Evolutionary conservation across 2,888 invertebrate genomes (phyloP), one percentile per base, ranked within the genome.

Genomic region (Allophyes oxyacanthae): DNA sequence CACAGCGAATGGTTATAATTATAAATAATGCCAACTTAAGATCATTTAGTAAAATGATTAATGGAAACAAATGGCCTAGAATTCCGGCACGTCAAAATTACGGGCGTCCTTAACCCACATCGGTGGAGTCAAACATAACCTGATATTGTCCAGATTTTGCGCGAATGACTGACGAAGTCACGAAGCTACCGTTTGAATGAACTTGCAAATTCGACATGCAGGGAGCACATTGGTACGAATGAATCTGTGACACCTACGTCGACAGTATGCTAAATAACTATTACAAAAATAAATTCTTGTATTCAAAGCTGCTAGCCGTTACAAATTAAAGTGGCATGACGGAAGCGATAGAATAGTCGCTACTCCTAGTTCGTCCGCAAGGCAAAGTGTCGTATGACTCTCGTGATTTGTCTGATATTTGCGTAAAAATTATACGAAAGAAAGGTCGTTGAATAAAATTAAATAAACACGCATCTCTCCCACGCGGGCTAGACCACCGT

Each of bases 81-180:
- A 72, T 65, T 62, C 58, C 66, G 60, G 48, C 58, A 54, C 55
- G 61, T 55, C 48, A 62, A 57, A 68, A 28, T 65, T 58, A 70
- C 59, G 48, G 40, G 40, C 45, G 77, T 62, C 82, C 79, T 82
- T 81, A 79, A 81, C 79, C 78, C 46, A 79, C 64, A 77, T 81
- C 50, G 26, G n/a, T 11, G 37, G 37, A 44, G 53, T 53, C 49
- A 64, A 65, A 49, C 56, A 59, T 69, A 73, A 64, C 62, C 63
- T 71, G 74, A 75, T 57, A 64, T 74, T 75, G 66, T 72, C 68
- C 75, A 78, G 76, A 75, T 76, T 75, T 63, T 50, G 53, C 61
- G 43, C 65, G 45, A 53, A 52, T 67, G 65, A 67, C 37, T 80
- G 75, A 79, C 58, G 66, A 64, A 69, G 48, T 6, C 66, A 74